phyloP scores from a whole-genome alignment of 2,888 invertebrate species.

The Acrocera orbiculus region DNA sequence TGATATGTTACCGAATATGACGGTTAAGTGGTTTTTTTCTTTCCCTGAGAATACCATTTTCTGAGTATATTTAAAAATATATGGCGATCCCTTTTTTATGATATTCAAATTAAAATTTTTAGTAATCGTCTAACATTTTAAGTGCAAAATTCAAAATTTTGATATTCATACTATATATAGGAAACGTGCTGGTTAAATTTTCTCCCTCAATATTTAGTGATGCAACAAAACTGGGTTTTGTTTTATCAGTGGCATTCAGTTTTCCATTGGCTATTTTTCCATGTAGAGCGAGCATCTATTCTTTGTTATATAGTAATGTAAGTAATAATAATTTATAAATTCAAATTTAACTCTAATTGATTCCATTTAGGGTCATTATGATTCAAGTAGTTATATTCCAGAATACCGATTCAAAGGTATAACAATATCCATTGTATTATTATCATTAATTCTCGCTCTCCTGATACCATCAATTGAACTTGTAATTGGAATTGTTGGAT shows the following conservation, averaged over 20 bases:
- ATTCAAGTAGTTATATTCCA: slow-evolving; percentile 62
- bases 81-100: too few species aligned
- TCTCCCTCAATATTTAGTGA: slow-evolving; percentile 67
- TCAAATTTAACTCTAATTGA: not conserved
- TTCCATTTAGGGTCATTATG: slow-evolving; percentile 41
- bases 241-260: slow-evolving; percentile 85
- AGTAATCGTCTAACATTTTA: too few species aligned
- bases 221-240: slow-evolving; percentile 85
- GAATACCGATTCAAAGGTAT: slow-evolving; percentile 65
- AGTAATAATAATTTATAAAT: slow-evolving; percentile 13
- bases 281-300: slow-evolving; percentile 83
- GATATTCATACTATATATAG: slow-evolving; percentile 30
- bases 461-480: slow-evolving; percentile 87
- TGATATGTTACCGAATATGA: too few species aligned
- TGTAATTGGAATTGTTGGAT: slow-evolving; percentile 83
- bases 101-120: not conserved
- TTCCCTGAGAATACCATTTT: too few species aligned
- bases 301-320: slow-evolving; percentile 71
- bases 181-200: slow-evolving; percentile 81
- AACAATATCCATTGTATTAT: slow-evolving; percentile 59
- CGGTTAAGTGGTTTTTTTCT: too few species aligned
- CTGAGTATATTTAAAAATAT: not conserved
- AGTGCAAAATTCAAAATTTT: too few species aligned
- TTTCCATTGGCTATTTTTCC: slow-evolving; percentile 96
- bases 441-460: slow-evolving; percentile 63